Percentiles rank a stretch among this genome's conserved stretches.
These are phyloP conservation scores for Phaetusa simplex DNA, from an alignment of 2,113 vertebrate species.

Conservation along the genomic window DNA sequence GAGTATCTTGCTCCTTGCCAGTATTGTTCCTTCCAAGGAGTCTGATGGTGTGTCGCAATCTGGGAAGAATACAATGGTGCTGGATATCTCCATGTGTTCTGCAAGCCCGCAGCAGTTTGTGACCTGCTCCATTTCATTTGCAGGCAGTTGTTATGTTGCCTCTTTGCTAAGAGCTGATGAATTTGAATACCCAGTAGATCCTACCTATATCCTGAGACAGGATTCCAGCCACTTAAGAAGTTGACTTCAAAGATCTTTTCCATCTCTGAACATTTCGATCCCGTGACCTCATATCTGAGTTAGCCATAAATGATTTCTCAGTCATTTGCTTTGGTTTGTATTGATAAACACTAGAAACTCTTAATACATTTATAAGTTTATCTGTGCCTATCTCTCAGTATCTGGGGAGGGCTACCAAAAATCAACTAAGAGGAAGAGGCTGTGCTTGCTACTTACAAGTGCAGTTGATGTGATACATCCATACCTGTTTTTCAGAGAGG, in stretches of 20 bases:
- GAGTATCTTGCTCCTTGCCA: not conserved
- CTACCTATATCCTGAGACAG: not conserved
- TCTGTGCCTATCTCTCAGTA: not conserved
- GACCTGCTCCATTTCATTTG: not conserved
- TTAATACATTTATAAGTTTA: not conserved
- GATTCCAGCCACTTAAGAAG: not conserved
- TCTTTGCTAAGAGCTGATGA: not conserved
- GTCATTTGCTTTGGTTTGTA: not conserved
- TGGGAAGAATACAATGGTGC: not conserved
- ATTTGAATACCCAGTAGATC: not conserved
- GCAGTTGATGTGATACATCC: not conserved
- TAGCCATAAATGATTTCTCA: not conserved
- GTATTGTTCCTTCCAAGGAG: not conserved
- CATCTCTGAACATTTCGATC: not conserved
- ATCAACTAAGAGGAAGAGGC: not conserved
- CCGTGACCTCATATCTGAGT: not conserved
- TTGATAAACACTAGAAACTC: not conserved
- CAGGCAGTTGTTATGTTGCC: not conserved
- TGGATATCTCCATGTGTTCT: not conserved
- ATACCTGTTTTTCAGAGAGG: not conserved
- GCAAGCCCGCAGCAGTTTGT: not conserved
- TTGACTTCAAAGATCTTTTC: not conserved
- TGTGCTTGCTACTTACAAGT: not conserved
- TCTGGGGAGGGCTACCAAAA: not conserved
- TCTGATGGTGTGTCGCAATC: not conserved